A percentile compares a stretch with the other conserved stretches of the same genome.
phyloP scores from a whole-genome alignment of 2,113 vertebrate genomes.

The Aplodontia rufa region DNA sequence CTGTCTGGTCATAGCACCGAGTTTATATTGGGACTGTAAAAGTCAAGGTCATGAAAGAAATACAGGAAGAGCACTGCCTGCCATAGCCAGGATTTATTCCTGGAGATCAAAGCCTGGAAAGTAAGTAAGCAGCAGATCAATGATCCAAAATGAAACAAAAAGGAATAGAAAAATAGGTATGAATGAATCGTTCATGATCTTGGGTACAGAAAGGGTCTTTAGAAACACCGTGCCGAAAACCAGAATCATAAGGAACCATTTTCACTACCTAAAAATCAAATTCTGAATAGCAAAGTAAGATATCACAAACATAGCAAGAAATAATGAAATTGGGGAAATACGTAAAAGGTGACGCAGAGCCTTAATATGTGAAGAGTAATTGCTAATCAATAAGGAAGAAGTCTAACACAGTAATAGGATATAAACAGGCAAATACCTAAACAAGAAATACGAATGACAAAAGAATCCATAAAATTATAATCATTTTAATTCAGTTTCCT shows the following conservation, averaged over 20 bases:
- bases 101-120: background rate
- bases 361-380: slow-evolving; percentile 19
- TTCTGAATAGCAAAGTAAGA: background rate
- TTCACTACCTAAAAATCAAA: background rate
- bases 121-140: background rate
- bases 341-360: background rate
- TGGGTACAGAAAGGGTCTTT: background rate
- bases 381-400: background rate
- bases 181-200: background rate
- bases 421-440: background rate
- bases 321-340: background rate
- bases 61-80: background rate
- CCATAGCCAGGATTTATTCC: background rate
- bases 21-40: background rate
- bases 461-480: background rate
- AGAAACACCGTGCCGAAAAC: background rate
- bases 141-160: background rate
- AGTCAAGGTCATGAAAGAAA: background rate
- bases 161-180: background rate
- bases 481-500: background rate
- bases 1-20: background rate
- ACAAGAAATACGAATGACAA: background rate
- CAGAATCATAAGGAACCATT: background rate
- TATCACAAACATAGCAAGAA: background rate
- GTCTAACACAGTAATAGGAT: background rate